These are phyloP conservation scores for Meloidogyne floridensis DNA, from an alignment of 1,140 invertebrate species.

Conservation along the genomic window DNA sequence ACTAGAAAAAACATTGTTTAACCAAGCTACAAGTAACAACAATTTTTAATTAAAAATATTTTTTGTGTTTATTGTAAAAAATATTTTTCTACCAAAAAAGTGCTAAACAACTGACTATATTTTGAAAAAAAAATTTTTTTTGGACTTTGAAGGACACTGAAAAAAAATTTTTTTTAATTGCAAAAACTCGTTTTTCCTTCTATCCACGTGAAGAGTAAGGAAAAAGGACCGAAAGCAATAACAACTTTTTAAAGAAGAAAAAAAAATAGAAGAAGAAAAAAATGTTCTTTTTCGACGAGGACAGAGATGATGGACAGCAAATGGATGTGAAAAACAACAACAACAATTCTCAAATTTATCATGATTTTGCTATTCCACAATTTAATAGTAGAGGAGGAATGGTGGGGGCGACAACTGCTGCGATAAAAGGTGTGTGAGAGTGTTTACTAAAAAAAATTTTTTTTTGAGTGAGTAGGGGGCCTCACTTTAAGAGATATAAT, in stretches of 20 bases:
- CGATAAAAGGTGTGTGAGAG: neutral
- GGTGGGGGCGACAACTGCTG: neutral
- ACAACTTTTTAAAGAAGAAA: neutral
- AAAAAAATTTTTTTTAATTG: too few species aligned
- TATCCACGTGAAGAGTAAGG: neutral
- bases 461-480: neutral
- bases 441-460: neutral
- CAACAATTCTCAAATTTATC: neutral
- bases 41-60: too few species aligned
- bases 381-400: neutral
- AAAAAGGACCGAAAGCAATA: neutral
- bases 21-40: too few species aligned
- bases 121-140: too few species aligned
- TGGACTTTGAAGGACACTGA: too few species aligned
- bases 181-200: neutral
- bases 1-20: too few species aligned
- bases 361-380: neutral
- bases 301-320: neutral
- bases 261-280: neutral
- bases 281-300: constrained; percentile 9
- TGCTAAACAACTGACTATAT: too few species aligned
- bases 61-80: too few species aligned
- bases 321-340: neutral
- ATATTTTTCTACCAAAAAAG: too few species aligned
- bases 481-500: too few species aligned